Conservation (phyloP, 2,797 vertebrate genomes). For the Florisuga fusca region DNA sequence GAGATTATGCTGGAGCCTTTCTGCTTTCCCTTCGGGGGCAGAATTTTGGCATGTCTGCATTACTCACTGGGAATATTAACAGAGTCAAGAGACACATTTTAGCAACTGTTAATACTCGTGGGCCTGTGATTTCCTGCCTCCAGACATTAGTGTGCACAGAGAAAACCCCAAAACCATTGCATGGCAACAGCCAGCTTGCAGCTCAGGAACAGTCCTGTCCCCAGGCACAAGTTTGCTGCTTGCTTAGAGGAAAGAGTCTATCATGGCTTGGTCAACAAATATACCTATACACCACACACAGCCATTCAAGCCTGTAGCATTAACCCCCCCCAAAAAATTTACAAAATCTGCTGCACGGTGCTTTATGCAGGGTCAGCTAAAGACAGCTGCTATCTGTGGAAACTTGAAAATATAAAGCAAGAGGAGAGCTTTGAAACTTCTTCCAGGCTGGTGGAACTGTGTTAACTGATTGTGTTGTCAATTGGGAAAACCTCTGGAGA, state of each 20-base stretch:
- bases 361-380: not conserved
- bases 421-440: not conserved
- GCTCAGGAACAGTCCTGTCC: not conserved
- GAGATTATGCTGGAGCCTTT: not conserved
- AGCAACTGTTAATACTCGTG: not conserved
- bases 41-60: not conserved
- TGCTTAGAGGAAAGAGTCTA: not conserved
- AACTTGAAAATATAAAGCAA: not conserved
- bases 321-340: not conserved
- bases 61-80: not conserved
- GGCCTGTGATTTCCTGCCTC: not conserved
- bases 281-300: rapidly evolving
- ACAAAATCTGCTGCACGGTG: not conserved
- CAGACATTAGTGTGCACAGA: rapidly evolving
- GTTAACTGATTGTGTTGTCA: not conserved
- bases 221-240: not conserved
- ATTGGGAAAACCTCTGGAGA: not conserved
- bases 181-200: not conserved
- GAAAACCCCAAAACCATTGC: not conserved
- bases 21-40: not conserved
- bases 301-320: not conserved
- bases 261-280: too few species aligned
- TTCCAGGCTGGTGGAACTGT: not conserved
- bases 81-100: not conserved
- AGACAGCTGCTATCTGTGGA: not conserved